Percentiles rank a stretch among this genome's conserved stretches.
Evolutionary conservation across 2,113 vertebrate species (phyloP).

Genomic region (Fregata magnificens): DNA sequence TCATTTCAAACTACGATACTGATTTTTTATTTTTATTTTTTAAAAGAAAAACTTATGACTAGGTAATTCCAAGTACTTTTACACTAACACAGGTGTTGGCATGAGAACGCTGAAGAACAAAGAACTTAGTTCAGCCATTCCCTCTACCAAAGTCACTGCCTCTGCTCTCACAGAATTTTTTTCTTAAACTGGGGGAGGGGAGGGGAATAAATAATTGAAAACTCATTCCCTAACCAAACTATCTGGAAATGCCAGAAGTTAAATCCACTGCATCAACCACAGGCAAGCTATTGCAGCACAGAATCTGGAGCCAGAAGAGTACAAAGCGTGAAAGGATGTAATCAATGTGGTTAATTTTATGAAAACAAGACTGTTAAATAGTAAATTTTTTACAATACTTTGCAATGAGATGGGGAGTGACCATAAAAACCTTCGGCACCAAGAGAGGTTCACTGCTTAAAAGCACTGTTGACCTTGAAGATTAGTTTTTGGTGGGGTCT

Average conservation of each 20-base stretch:
- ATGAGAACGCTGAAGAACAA: background rate
- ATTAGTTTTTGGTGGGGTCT: background rate
- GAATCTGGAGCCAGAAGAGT: background rate
- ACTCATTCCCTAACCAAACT: background rate
- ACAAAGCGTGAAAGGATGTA: background rate
- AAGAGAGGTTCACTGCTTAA: background rate
- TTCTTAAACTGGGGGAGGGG: background rate
- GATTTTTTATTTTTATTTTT: background rate
- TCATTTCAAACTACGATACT: background rate
- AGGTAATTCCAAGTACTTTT: background rate
- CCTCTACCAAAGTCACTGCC: background rate
- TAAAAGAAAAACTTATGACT: background rate
- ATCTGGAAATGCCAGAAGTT: background rate
- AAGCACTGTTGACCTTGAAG: background rate
- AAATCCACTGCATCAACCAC: background rate
- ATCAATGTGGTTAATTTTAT: background rate
- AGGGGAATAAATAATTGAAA: background rate
- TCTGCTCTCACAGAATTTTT: background rate
- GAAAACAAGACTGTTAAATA: background rate
- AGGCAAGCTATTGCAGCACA: background rate
- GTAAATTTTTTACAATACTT: background rate
- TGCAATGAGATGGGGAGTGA: background rate
- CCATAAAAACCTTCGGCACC: background rate
- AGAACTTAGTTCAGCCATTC: background rate
- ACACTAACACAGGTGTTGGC: background rate